These are phyloP conservation scores for Pavo muticus DNA, from an alignment of 2,113 vertebrate genomes.

Conservation along the genomic window DNA sequence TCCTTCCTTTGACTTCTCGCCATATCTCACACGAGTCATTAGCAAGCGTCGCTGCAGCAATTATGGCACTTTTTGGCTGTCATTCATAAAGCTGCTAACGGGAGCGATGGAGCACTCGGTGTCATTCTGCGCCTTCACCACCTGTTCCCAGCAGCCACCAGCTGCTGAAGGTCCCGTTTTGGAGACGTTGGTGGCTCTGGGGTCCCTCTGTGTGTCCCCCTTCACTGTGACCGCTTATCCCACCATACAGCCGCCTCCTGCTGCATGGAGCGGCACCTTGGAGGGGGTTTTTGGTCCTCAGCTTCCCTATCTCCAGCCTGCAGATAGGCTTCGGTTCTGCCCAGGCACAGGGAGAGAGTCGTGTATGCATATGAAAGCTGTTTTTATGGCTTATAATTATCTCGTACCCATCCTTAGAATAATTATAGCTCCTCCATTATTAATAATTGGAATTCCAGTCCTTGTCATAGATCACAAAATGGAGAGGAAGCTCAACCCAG, in stretches of 20 bases:
- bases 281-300: background rate
- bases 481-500: slow-evolving; percentile 48
- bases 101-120: slow-evolving; percentile 47
- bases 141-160: slow-evolving; percentile 20
- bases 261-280: rapidly evolving
- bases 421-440: slow-evolving; percentile 74
- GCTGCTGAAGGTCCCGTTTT: background rate
- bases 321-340: background rate
- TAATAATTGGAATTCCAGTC: slow-evolving; percentile 76
- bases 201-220: rapidly evolving
- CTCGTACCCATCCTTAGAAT: slow-evolving; percentile 69
- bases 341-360: background rate
- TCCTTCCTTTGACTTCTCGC: slow-evolving; percentile 40
- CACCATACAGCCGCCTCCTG: background rate
- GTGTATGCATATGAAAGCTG: slow-evolving; percentile 31
- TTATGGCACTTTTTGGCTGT: slow-evolving; percentile 69
- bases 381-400: slow-evolving; percentile 80
- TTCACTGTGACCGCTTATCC: background rate
- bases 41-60: slow-evolving; percentile 47
- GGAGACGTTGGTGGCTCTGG: rapidly evolving
- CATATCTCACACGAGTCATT: slow-evolving; percentile 64
- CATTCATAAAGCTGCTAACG: slow-evolving; percentile 52
- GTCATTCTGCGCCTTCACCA: slow-evolving; percentile 59
- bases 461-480: slow-evolving; percentile 54
- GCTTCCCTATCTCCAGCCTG: background rate